Conservation (phyloP, 2,888 invertebrate species). For the Gastracanthus pulcherrimus region DNA sequence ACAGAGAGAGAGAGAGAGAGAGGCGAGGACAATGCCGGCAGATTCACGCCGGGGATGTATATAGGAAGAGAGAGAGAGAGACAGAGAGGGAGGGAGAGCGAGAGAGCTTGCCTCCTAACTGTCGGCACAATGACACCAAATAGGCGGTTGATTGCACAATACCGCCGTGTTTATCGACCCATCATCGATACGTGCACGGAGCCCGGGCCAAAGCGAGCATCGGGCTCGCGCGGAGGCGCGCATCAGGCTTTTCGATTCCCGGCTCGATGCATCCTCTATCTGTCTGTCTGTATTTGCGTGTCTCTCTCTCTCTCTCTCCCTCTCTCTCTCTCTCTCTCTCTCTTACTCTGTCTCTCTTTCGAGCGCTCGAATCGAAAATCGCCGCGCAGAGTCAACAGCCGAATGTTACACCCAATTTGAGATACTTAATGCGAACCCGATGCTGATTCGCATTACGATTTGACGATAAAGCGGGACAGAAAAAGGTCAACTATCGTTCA, state of each 20-base stretch:
- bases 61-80: not conserved
- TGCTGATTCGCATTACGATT: conserved; percentile 70
- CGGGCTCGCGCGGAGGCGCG: conserved; percentile 41
- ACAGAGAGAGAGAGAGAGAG: conserved; percentile 26
- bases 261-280: conserved; percentile 24
- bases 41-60: conserved; percentile 44
- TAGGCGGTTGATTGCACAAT: conserved; percentile 77
- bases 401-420: conserved; percentile 76
- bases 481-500: conserved; percentile 58
- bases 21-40: conserved; percentile 58
- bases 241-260: not conserved
- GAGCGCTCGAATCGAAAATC: conserved; percentile 33
- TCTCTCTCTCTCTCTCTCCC: too few species aligned
- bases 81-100: conserved; percentile 1
- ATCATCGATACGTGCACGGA: conserved; percentile 71
- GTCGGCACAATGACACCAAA: conserved; percentile 76
- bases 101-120: conserved; percentile 64
- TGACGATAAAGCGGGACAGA: conserved; percentile 48
- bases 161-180: conserved; percentile 75
- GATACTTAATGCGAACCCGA: conserved; percentile 68
- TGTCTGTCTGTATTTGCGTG: not conserved
- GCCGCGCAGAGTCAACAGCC: conserved; percentile 71
- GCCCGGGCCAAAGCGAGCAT: too few species aligned
- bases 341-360: not conserved
- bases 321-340: too few species aligned